Evolutionary conservation across 2,113 vertebrate genomes (phyloP).

Genomic region (Semnopithecus entellus): DNA sequence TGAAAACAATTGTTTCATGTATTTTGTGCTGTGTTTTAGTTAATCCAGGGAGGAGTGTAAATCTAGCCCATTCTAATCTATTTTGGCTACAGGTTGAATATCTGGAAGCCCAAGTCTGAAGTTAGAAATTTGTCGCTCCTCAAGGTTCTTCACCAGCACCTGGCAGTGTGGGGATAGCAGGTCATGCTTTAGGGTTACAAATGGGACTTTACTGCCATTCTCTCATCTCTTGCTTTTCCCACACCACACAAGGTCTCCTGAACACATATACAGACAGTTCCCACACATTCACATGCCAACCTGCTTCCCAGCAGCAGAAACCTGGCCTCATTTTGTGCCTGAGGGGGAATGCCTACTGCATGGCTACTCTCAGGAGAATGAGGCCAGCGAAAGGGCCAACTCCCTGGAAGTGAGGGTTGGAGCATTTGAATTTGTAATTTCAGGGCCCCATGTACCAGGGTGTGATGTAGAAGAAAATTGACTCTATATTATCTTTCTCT

Average conservation of each 20-base stretch:
- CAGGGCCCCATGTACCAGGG: not conserved
- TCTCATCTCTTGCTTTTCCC: not conserved
- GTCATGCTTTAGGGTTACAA: not conserved
- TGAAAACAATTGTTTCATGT: not conserved
- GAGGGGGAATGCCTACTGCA: rapidly evolving
- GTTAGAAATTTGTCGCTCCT: not conserved
- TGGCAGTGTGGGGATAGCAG: not conserved
- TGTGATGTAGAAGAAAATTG: not conserved
- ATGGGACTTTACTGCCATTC: not conserved
- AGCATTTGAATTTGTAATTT: not conserved
- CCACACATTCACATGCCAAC: not conserved
- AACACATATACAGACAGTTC: not conserved
- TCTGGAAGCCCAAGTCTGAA: not conserved
- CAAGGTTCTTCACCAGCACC: not conserved
- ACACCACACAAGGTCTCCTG: not conserved
- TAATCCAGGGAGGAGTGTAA: not conserved
- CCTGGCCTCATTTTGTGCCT: not conserved
- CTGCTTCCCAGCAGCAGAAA: not conserved
- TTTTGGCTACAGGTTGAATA: not conserved
- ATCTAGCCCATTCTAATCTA: not conserved
- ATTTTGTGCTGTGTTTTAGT: not conserved
- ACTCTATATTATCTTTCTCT: not conserved
- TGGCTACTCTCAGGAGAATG: rapidly evolving
- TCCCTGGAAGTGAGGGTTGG: not conserved
- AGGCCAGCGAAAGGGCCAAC: not conserved